phyloP scores from a whole-genome alignment of 2,113 vertebrate genomes.

The Mesocricetus auratus region DNA sequence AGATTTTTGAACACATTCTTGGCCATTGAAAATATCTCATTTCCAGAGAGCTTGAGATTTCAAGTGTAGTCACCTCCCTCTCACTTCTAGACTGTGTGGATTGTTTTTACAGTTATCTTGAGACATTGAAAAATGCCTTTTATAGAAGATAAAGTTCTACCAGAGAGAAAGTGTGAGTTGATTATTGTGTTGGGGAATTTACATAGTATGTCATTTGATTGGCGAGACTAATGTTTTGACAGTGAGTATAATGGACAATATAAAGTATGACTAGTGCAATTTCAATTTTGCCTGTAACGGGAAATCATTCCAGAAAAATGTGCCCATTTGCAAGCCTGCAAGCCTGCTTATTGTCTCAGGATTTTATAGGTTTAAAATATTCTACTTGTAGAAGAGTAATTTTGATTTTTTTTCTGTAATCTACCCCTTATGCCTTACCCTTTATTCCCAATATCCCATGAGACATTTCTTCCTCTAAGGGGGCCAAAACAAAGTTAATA shows the following conservation, averaged over 20 bases:
- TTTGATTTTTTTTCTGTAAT: background rate
- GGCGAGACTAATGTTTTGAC: slow-evolving; percentile 4
- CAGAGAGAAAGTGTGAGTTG: slow-evolving; percentile 38
- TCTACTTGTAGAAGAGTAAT: background rate
- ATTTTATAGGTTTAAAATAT: slow-evolving; percentile 12
- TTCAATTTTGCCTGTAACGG: background rate
- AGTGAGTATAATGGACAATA: background rate
- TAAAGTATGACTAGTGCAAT: background rate
- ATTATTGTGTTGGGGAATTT: slow-evolving; percentile 54
- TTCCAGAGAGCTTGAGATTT: background rate
- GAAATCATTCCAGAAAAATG: background rate
- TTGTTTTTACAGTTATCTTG: background rate
- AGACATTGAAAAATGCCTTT: slow-evolving; percentile 48
- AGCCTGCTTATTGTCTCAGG: background rate
- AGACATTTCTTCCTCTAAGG: slow-evolving; percentile 31
- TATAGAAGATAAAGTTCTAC: background rate
- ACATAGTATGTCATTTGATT: slow-evolving; percentile 64
- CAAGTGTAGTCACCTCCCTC: background rate
- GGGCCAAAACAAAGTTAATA: background rate
- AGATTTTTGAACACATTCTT: background rate
- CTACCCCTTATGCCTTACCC: background rate
- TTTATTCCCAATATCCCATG: background rate
- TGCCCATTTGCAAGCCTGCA: background rate
- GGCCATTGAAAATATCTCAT: background rate
- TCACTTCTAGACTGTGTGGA: background rate